Evolutionary conservation across 2,797 vertebrate species (phyloP).

Genomic region (Sebastes matsubarae): DNA sequence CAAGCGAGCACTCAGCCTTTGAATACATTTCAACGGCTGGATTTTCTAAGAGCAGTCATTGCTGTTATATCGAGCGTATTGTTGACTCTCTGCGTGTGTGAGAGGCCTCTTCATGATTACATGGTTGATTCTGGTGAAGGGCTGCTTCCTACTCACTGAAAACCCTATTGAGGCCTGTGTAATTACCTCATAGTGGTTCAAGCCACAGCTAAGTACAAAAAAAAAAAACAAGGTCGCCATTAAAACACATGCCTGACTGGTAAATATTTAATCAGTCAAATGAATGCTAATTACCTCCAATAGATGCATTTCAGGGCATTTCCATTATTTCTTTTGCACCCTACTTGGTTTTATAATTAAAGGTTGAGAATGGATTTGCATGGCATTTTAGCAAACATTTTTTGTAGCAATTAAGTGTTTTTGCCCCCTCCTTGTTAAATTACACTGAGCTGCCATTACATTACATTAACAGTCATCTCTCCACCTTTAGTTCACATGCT

Average conservation of each 20-base stretch:
- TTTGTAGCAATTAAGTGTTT: background rate
- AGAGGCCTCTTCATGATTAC: constrained; percentile 20
- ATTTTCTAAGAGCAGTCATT: background rate
- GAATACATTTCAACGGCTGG: background rate
- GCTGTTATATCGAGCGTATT: background rate
- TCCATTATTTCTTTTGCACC: background rate
- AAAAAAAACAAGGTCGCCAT: background rate
- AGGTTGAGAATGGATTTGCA: background rate
- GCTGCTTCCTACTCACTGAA: background rate
- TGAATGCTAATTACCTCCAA: background rate
- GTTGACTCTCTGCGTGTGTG: background rate
- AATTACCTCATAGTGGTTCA: background rate
- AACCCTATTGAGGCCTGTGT: background rate
- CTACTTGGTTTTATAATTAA: background rate
- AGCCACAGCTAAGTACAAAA: background rate
- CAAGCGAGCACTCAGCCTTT: background rate
- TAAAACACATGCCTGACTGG: background rate
- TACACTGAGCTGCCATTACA: background rate
- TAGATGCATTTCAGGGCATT: background rate
- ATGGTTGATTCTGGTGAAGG: background rate
- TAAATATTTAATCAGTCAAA: background rate
- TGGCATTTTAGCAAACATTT: background rate
- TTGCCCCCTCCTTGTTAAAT: background rate
- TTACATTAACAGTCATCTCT: background rate
- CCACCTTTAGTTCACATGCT: background rate